Evolutionary conservation across 1,140 invertebrate genomes (phyloP).

Genomic region (Anagrus nilaparvatae): DNA sequence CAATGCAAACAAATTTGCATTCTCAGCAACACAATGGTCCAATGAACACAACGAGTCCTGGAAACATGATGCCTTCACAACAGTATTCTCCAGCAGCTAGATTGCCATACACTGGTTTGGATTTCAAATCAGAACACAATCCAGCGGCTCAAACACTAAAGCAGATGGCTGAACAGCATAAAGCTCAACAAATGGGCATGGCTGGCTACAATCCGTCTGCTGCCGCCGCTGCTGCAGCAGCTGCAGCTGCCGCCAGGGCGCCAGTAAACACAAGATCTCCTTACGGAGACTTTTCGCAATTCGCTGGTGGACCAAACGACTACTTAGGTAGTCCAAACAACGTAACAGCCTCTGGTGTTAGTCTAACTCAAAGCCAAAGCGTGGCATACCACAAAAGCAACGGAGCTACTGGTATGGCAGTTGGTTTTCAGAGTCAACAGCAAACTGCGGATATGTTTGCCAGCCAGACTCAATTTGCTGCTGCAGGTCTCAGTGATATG

Average conservation of each 20-base stretch:
- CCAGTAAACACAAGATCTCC: constrained; percentile 38
- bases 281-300: constrained; percentile 38
- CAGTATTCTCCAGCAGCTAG: constrained; percentile 44
- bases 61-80: constrained; percentile 21
- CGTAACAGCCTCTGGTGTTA: constrained; percentile 25
- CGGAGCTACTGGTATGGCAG: constrained; percentile 22
- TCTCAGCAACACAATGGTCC: constrained; percentile 15
- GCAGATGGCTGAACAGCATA: constrained; percentile 92
- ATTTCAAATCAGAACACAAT: constrained; percentile 61
- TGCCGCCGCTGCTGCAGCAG: constrained; percentile 24
- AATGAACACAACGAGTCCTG: constrained; percentile 20
- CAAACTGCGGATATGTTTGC: no score
- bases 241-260: constrained; percentile 12
- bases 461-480: constrained; percentile 19
- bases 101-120: constrained; percentile 38
- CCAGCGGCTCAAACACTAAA: constrained; percentile 88
- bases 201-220: constrained; percentile 36
- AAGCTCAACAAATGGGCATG: constrained; percentile 47
- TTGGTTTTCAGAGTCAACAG: constrained; percentile 32
- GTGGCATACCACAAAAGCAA: constrained; percentile 40
- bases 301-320: constrained; percentile 32
- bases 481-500: not conserved
- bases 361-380: constrained; percentile 24
- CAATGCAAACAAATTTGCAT: constrained; percentile 19
- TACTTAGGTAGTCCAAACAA: constrained; percentile 43